These are phyloP conservation scores for Ptychobarbus kaznakovi DNA, from an alignment of 2,797 vertebrate genomes.

Conservation along the genomic window DNA sequence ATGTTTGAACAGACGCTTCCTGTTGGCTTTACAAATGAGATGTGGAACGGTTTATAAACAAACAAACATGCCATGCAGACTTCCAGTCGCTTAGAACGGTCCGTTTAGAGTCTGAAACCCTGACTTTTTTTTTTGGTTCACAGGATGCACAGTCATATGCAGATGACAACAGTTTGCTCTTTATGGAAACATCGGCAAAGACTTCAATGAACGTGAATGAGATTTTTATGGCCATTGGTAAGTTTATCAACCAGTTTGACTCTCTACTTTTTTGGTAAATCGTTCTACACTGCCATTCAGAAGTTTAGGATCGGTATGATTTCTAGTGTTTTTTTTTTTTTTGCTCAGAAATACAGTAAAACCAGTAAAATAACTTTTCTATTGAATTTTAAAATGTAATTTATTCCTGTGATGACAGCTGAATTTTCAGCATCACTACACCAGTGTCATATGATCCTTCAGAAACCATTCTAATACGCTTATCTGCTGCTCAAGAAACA, in stretches of 20 bases:
- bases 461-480: not conserved
- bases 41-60: slow-evolving; percentile 58
- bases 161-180: slow-evolving; percentile 98
- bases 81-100: not conserved
- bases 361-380: not conserved
- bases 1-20: slow-evolving; percentile 25
- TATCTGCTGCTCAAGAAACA: not conserved
- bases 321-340: not conserved
- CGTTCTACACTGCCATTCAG: not conserved
- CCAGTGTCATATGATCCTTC: not conserved
- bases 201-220: slow-evolving; percentile 99
- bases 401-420: not conserved
- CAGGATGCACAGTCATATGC: slow-evolving; percentile 98
- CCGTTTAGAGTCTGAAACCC: not conserved
- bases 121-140: slow-evolving; percentile 55
- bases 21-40: slow-evolving; percentile 34
- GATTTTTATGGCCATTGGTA: slow-evolving; percentile 99
- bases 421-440: too few relatives aligned
- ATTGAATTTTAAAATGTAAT: not conserved
- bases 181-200: slow-evolving; percentile 99
- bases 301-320: not conserved
- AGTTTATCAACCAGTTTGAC: slow-evolving; percentile 59
- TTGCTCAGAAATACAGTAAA: not conserved
- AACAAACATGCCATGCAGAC: slow-evolving; percentile 13
- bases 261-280: not conserved